A percentile compares a stretch with the other conserved stretches of the same genome.
These are phyloP conservation scores for Lepidurus couesii DNA, from an alignment of 1,140 invertebrate species.

Conservation along the genomic window DNA sequence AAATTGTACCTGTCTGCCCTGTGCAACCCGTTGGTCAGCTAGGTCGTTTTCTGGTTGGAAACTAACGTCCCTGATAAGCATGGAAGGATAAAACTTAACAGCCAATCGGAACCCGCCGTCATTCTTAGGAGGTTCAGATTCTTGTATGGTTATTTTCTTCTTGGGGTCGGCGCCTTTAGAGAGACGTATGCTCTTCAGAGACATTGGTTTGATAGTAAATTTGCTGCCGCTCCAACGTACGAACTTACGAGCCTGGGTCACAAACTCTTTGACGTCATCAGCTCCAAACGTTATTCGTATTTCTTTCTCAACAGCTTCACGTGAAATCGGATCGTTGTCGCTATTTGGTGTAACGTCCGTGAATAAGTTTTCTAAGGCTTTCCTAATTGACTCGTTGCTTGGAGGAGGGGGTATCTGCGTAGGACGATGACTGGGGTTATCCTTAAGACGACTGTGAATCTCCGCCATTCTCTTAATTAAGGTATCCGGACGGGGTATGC, in stretches of 20 bases:
- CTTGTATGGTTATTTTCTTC: no score
- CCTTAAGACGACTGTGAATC: no score
- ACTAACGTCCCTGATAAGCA: neutral
- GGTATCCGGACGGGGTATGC: no score
- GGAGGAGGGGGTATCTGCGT: no score
- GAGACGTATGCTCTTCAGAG: neutral
- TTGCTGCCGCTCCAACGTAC: neutral
- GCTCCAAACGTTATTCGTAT: neutral
- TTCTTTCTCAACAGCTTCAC: neutral
- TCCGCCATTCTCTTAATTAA: no score
- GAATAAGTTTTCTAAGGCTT: neutral
- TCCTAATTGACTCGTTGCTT: neutral
- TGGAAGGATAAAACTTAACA: neutral
- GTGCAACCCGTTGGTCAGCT: neutral
- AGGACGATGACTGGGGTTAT: no score
- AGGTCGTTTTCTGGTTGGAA: neutral
- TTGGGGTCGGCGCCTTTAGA: neutral
- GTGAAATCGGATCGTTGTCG: neutral
- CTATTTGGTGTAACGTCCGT: neutral
- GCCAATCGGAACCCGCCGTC: neutral
- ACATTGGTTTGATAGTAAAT: neutral
- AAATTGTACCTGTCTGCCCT: neutral
- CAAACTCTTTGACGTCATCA: neutral
- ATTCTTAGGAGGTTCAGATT: neutral
- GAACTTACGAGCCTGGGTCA: neutral